These are phyloP conservation scores for Cebus imitator DNA, from an alignment of 2,113 vertebrate species.

Conservation along the genomic window DNA sequence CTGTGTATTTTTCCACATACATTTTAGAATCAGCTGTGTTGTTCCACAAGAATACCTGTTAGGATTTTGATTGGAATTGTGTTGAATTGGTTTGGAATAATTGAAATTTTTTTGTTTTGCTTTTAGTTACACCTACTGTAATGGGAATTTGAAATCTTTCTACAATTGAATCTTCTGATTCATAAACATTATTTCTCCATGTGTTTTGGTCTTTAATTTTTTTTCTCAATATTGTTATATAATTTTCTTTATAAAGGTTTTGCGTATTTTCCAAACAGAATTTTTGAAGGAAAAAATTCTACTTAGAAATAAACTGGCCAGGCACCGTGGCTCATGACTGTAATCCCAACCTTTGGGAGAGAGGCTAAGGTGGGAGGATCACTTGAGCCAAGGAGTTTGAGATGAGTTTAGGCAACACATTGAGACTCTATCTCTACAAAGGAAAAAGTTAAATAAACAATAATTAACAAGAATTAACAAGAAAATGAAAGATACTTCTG, in stretches of 20 bases:
- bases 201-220: background rate
- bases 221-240: background rate
- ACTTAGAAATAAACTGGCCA: background rate
- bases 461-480: background rate
- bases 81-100: background rate
- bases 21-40: background rate
- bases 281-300: slow-evolving; percentile 24
- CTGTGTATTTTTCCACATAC: background rate
- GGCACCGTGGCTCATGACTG: too few species aligned
- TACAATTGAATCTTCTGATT: background rate
- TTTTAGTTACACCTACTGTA: too few species aligned
- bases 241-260: background rate
- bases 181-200: background rate
- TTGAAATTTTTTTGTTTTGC: background rate
- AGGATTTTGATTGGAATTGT: background rate
- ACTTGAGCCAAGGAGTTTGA: too few species aligned
- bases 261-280: background rate
- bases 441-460: background rate
- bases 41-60: background rate
- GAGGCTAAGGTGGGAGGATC: too few species aligned
- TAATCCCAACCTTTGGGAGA: too few species aligned
- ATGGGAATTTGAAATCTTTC: background rate
- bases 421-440: too few species aligned
- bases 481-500: background rate
- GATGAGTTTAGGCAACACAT: too few species aligned